Evolutionary conservation across 1,140 invertebrate genomes (phyloP).

Genomic region (Vanessa atalanta): DNA sequence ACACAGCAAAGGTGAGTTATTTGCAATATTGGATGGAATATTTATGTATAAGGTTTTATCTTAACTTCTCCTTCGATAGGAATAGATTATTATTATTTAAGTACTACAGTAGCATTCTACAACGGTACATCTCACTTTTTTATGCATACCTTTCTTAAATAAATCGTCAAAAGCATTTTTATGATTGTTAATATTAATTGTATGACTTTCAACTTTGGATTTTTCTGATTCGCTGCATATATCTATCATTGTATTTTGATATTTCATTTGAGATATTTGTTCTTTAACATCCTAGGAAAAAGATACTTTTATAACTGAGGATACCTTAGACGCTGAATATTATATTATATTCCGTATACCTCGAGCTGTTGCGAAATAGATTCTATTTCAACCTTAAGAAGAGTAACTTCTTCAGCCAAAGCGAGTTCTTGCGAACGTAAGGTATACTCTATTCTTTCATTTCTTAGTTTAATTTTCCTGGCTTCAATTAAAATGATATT

Average conservation of each 20-base stretch:
- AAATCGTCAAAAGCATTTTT: constrained; percentile 49
- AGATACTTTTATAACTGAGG: too few species aligned
- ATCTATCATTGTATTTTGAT: constrained; percentile 58
- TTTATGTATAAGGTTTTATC: too few species aligned
- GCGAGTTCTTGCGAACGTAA: constrained; percentile 48
- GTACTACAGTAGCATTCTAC: too few species aligned
- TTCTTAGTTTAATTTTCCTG: constrained; percentile 48
- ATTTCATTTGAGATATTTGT: constrained; percentile 48
- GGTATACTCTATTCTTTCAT: constrained; percentile 42
- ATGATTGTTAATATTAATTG: constrained; percentile 43
- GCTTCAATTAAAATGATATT: constrained; percentile 31
- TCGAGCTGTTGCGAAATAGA: constrained; percentile 49
- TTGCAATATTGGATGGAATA: too few species aligned
- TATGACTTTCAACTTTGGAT: constrained; percentile 49
- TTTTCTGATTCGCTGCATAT: constrained; percentile 60
- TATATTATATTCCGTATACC: constrained; percentile 39
- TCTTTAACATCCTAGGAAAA: constrained; percentile 46
- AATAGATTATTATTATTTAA: too few species aligned
- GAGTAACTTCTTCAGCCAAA: constrained; percentile 50
- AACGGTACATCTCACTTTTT: too few species aligned
- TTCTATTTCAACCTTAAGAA: constrained; percentile 46
- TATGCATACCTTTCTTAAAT: constrained; percentile 55
- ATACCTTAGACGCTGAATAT: too few species aligned
- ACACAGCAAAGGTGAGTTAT: too few species aligned
- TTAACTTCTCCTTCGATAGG: too few species aligned